Conservation (phyloP, 2,888 invertebrate genomes). For the Drosophila cognata region DNA sequence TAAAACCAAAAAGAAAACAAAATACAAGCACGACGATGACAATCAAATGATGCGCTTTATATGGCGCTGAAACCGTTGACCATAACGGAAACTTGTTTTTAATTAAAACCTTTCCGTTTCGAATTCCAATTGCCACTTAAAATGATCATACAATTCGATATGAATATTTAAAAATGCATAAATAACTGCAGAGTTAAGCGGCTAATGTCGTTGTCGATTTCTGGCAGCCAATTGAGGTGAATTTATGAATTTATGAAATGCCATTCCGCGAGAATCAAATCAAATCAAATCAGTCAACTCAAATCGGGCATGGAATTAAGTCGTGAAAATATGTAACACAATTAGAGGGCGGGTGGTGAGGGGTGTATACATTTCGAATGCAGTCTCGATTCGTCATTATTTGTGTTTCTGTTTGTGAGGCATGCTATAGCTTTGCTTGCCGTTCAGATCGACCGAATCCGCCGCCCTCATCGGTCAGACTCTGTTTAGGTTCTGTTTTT, state of each 20-base stretch:
- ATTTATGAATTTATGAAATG: constrained; percentile 44
- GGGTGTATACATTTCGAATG: not conserved
- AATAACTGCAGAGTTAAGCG: constrained; percentile 57
- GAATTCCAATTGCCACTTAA: constrained; percentile 54
- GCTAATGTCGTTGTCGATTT: constrained; percentile 48
- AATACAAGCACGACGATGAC: constrained; percentile 5
- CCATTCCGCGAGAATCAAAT: constrained; percentile 20
- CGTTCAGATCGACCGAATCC: constrained; percentile 19
- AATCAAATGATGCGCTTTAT: constrained; percentile 39
- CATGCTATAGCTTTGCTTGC: constrained; percentile 20
- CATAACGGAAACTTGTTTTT: constrained; percentile 69
- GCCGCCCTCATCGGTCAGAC: not conserved
- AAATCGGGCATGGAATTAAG: constrained; percentile 13
- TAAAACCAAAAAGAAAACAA: not conserved
- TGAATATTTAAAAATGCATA: constrained; percentile 75
- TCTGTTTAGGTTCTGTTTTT: constrained; percentile 15
- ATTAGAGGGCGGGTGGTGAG: not conserved
- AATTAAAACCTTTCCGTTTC: constrained; percentile 65
- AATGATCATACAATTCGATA: constrained; percentile 64
- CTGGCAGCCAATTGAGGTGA: constrained; percentile 37
- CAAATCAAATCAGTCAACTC: constrained; percentile 3
- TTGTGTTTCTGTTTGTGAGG: not conserved
- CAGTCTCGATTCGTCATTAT: constrained; percentile 14
- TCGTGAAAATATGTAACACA: constrained; percentile 1
- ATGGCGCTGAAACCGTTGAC: constrained; percentile 44